These are phyloP conservation scores for Laticauda colubrina DNA, from an alignment of 2,113 vertebrate genomes.

Conservation along the genomic window DNA sequence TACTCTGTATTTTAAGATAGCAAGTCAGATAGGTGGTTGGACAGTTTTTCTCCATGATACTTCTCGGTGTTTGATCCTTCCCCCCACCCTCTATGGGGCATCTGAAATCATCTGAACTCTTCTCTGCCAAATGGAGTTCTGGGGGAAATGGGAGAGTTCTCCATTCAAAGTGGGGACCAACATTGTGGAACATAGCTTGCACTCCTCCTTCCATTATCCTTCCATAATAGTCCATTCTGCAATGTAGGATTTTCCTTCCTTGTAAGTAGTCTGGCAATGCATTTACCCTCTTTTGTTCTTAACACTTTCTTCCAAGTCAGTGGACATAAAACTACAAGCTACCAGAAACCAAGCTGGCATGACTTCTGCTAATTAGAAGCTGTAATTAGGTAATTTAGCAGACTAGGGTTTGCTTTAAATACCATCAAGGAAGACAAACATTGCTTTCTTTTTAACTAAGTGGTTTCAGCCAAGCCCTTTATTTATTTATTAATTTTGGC, in stretches of 20 bases:
- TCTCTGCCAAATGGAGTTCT: background rate
- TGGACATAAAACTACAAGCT: background rate
- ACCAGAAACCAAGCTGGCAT: background rate
- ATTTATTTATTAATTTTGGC: background rate
- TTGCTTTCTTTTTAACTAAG: background rate
- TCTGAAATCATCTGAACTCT: background rate
- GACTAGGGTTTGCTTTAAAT: background rate
- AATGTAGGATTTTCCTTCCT: background rate
- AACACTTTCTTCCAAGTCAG: background rate
- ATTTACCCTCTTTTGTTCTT: background rate
- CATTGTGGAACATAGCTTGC: background rate
- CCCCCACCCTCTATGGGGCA: background rate
- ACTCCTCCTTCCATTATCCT: background rate
- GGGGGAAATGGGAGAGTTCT: background rate
- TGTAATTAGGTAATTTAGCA: conserved; percentile 1
- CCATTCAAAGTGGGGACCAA: background rate
- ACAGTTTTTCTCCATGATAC: background rate
- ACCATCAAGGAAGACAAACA: background rate
- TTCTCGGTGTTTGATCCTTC: background rate
- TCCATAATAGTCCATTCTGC: background rate
- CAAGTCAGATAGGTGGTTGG: background rate
- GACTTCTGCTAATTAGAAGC: accelerated
- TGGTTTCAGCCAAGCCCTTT: background rate
- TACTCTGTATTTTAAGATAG: background rate
- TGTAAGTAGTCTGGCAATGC: background rate